Evolutionary conservation across 1,140 invertebrate genomes (phyloP).

Genomic region (Zaprionus inermis): DNA sequence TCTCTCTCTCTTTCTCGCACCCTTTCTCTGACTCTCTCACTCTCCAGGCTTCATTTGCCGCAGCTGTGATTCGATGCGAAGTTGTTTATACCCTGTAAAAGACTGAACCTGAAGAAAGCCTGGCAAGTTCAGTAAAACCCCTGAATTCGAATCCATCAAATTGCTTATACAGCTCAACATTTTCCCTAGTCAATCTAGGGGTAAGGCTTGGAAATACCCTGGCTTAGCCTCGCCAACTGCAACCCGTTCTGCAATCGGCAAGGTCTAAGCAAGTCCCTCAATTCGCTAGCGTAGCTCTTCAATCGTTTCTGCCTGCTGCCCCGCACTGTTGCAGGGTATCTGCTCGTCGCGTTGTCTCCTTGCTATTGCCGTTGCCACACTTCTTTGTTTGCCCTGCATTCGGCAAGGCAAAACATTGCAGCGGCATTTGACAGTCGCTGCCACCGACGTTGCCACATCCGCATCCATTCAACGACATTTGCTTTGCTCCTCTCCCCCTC

Average conservation of each 20-base stretch:
- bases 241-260: not conserved
- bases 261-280: constrained; percentile 14
- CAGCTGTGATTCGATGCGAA: constrained; percentile 66
- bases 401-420: constrained; percentile 56
- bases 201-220: not conserved
- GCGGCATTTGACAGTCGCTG: constrained; percentile 71
- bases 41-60: constrained; percentile 17
- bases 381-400: constrained; percentile 19
- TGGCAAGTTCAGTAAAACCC: too few relatives aligned
- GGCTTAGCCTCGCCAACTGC: not conserved
- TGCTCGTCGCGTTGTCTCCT: not conserved
- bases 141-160: too few relatives aligned
- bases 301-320: not conserved
- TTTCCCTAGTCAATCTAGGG: not conserved
- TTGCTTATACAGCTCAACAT: not conserved
- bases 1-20: not conserved
- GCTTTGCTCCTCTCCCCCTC: constrained; percentile 36
- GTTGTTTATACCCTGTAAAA: not conserved
- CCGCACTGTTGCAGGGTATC: not conserved
- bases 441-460: constrained; percentile 54
- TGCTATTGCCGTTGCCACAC: not conserved
- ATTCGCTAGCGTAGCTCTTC: not conserved
- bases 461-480: constrained; percentile 72
- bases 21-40: too few relatives aligned
- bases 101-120: too few relatives aligned